Evolutionary conservation across 2,888 invertebrate species (phyloP), one percentile per base, ranked within the genome.

Genomic region (Trileptium ribeirensis): DNA sequence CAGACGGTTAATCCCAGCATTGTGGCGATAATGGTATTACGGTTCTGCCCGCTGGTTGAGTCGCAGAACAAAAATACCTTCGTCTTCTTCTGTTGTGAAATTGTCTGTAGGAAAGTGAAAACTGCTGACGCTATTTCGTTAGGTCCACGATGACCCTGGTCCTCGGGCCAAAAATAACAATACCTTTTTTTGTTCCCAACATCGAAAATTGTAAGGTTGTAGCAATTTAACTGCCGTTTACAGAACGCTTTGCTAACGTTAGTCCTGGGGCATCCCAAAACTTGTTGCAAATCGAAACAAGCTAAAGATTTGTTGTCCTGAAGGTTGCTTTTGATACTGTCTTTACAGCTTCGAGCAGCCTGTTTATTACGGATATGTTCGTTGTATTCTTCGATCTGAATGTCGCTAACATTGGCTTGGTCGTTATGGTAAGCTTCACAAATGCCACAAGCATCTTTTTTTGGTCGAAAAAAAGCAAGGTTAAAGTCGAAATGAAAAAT

Each of bases 101-200:
- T 51, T 15, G 24, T 51, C 8, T 51, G 8, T 15, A 51, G 51
- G 15, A n/a, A n/a, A n/a, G n/a, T n/a, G n/a, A n/a, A n/a, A n/a
- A 70, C 70, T 8, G 33, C 31, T 15, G 33, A 15, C 36, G 19
- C 31, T 15, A 70, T 70, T 70, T 70, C 70, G 3, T 8, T 15
- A 19, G 70, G 33, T 70, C 70, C 70, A 15, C 70, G 70, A 19
- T 36, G 70, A 8, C 33, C 70, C 36, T 70, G 70, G 19, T 70
- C 70, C n/a, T 70, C 70, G 3, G 70, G 15, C 70, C 70, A 70
- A 70, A 70, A 70, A 70, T 33, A 70, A 70, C 70, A 70, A 70
- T 70, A 70, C 8, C 70, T n/a, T 8, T 19, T 70, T 31, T 70
- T 70, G 33, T 70, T 36, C 8, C 70, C 70, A 8, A 70, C 70